These are phyloP conservation scores for Ceratothoa steindachneri DNA, from an alignment of 2,888 invertebrate genomes.

Conservation along the genomic window DNA sequence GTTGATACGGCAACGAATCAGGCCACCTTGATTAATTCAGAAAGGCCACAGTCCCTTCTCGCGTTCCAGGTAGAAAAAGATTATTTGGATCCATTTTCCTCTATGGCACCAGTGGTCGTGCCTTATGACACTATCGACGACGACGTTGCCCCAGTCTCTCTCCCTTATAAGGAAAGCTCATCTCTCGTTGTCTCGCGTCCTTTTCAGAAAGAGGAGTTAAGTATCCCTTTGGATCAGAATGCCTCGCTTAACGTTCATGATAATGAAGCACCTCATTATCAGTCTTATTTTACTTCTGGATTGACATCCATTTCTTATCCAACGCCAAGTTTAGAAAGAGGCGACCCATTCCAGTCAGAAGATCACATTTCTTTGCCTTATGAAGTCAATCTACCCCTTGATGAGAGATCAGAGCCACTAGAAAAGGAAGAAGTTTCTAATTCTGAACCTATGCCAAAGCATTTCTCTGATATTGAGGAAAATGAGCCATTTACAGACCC, in stretches of 20 bases:
- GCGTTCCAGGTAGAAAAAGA: slow-evolving; percentile 49
- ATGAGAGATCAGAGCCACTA: not conserved
- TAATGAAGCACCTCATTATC: slow-evolving; percentile 29
- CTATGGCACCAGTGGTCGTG: not conserved
- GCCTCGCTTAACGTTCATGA: not conserved
- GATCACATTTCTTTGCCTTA: slow-evolving; percentile 45
- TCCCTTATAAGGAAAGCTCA: slow-evolving; percentile 28
- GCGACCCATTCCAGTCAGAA: slow-evolving; percentile 15
- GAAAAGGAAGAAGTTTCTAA: not conserved
- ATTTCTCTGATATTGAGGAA: not conserved
- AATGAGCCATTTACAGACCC: not conserved
- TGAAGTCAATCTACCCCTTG: slow-evolving; percentile 31
- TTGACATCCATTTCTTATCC: slow-evolving; percentile 32
- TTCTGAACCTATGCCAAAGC: not conserved
- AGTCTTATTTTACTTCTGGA: slow-evolving; percentile 41
- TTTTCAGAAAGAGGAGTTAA: not conserved
- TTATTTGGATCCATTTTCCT: not conserved
- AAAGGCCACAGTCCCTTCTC: slow-evolving; percentile 50
- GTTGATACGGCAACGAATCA: slow-evolving; percentile 57
- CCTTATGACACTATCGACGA: slow-evolving; percentile 29
- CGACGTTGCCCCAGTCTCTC: slow-evolving; percentile 39
- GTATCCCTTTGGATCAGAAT: not conserved
- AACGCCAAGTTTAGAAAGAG: slow-evolving; percentile 27
- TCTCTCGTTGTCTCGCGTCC: not conserved
- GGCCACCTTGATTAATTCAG: slow-evolving; percentile 53